Evolutionary conservation across 2,888 invertebrate species (phyloP), one percentile per base, ranked within the genome.

Genomic region (Euplagia quadripunctaria): DNA sequence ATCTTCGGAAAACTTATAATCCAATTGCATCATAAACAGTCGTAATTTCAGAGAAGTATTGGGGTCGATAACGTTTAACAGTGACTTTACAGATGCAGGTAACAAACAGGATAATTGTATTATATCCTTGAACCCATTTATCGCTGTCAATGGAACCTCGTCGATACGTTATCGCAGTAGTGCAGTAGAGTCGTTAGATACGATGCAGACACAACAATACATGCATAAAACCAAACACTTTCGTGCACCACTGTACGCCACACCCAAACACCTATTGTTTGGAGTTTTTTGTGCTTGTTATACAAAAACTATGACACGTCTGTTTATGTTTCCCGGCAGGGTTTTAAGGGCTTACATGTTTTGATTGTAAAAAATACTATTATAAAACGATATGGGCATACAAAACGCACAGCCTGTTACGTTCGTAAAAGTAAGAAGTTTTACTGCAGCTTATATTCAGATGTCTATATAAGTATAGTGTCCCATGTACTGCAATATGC

Each of bases 231-330:
- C 78, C 70, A 68, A 74, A 77, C 80, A 77, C 76, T 80, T 77
- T 78, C 76, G 82, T 74, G 66, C 68, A 69, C 78, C 71, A 73
- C 75, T 75, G 73, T 73, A 73, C 79, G 71, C 83, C 70, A 73
- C 81, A 84, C 86, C 88, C 85, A 88, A 88, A 88, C 87, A 87
- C 78, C 84, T 83, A 89, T 88, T 85, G 86, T 88, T 86, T 79
- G 75, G 79, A 75, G 78, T 83, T 86, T 61, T 87, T 85, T 83
- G 81, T 81, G 78, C 73, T 74, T 74, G 77, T 74, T 79, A 78
- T 68, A 82, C 75, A 66, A 76, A 74, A 78, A 72, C 71, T 69
- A 64, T 74, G 64, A 64, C 66, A 61, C 70, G 43, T 51, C 64
- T 68, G 58, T 69, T 76, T 68, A 68, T 72, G 43, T 72, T 73